Conservation (phyloP, 2,888 invertebrate genomes). For the Athetis lepigone region DNA sequence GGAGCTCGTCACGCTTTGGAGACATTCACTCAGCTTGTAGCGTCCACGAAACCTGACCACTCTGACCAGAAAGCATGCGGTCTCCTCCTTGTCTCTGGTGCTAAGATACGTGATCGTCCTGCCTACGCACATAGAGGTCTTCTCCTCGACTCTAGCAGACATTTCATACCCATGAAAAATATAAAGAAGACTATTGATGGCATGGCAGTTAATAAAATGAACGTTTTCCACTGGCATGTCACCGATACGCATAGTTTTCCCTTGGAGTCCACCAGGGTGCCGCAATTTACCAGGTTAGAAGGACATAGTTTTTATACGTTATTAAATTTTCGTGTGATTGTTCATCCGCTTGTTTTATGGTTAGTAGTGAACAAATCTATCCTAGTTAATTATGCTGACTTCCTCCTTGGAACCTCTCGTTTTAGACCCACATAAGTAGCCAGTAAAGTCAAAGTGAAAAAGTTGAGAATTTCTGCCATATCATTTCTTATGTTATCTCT, state of each 20-base stretch:
- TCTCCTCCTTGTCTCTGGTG: conserved; percentile 91
- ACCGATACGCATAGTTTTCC: conserved; percentile 98
- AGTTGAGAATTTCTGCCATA: neutral
- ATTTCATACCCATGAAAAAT: conserved; percentile 94
- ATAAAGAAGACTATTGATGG: conserved; percentile 94
- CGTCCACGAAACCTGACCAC: conserved; percentile 75
- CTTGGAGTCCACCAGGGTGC: conserved; percentile 93
- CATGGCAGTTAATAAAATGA: conserved; percentile 97
- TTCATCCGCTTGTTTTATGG: too few relatives aligned
- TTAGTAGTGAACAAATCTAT: too few relatives aligned
- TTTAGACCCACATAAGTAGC: too few relatives aligned
- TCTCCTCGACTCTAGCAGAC: conserved; percentile 96
- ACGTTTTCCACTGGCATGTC: conserved; percentile 98
- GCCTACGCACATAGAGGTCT: conserved; percentile 96
- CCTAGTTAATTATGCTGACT: too few relatives aligned
- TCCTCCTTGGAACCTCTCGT: too few relatives aligned
- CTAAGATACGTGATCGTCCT: conserved; percentile 94
- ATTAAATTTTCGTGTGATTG: too few relatives aligned
- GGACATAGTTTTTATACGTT: too few relatives aligned
- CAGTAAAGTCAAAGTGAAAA: too few relatives aligned
- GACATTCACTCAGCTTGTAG: conserved; percentile 93
- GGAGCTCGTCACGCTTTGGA: conserved; percentile 95
- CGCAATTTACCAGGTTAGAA: conserved; percentile 93
- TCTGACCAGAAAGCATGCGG: conserved; percentile 80
- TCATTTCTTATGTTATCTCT: too few relatives aligned